Evolutionary conservation across 2,113 vertebrate genomes (phyloP), one percentile per base, ranked within the genome.

Genomic region (Mustela lutreola): DNA sequence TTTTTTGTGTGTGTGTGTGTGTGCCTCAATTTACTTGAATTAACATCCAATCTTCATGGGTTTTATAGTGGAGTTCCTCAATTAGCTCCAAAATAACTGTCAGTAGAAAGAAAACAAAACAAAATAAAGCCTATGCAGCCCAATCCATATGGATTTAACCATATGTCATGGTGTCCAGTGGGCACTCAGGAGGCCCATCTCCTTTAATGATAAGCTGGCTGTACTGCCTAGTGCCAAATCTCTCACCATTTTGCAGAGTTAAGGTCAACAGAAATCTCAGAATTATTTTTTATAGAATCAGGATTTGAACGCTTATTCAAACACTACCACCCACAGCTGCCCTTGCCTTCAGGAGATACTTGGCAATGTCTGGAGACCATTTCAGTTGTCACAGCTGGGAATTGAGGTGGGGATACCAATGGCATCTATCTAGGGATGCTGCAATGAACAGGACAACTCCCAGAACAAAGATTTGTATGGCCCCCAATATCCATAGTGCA

Each of bases 231-330:
- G 31, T 63, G 22, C 36, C 36, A 79, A 62, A 58, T 42, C 15
- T 87, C 19, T 63, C 81, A 80, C 36, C 60, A 50, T 63, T 50
- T 63, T 86, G 60, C 36, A 88, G 62, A 80, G 36, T 45, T 48
- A 79, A 94, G 62, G 28, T 80, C 73, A 88, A 19, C 15, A 80
- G 62, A 88, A 94, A 94, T 80, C 48, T 94, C 73, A 79, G 48
- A 36, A 58, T 45, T 8, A 28, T 58, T 70, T 36, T 45, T 70
- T 15, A 18, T 79, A 67, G 48, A 79, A 45, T 58, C 21, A 1
- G 28, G 36, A 18, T 45, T 70, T n/a, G 28, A 56, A 79, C 24
- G 24, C 14, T 15, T 79, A 2, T 33, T 21, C 45, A 18, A 19
- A 4, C 24, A 76, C 73, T 14, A 76, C 75, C 24, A 45, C 42